phyloP scores from a whole-genome alignment of 2,797 vertebrate species.

The Chromis chromis region DNA sequence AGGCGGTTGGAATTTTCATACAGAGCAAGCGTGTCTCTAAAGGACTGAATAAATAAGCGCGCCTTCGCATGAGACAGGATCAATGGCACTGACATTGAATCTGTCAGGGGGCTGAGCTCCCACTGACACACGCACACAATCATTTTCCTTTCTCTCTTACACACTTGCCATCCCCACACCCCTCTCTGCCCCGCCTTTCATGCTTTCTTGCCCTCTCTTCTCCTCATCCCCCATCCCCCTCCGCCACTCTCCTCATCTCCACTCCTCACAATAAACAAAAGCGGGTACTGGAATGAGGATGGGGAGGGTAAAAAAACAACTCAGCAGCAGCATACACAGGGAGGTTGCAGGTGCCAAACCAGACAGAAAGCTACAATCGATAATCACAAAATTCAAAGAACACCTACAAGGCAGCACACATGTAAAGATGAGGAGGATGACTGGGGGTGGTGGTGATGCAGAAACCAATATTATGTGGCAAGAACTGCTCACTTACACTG shows the following conservation, averaged over 20 bases:
- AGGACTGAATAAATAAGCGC: constrained; percentile 67
- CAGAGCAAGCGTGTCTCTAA: constrained; percentile 44
- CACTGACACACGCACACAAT: constrained; percentile 59
- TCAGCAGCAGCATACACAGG: not conserved
- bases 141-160: constrained; percentile 55
- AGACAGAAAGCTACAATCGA: constrained; percentile 42
- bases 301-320: constrained; percentile 13
- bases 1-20: constrained; percentile 27
- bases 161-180: constrained; percentile 34
- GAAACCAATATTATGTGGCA: constrained; percentile 30
- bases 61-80: constrained; percentile 59
- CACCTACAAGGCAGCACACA: not conserved
- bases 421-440: not conserved
- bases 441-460: not conserved
- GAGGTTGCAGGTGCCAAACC: constrained; percentile 58
- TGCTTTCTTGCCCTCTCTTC: constrained; percentile 59
- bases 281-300: constrained; percentile 1
- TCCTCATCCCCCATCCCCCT: constrained; percentile 50
- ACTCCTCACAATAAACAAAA: constrained; percentile 42
- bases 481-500: constrained; percentile 51
- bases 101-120: constrained; percentile 56
- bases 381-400: constrained; percentile 46
- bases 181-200: constrained; percentile 48
- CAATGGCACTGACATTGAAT: constrained; percentile 58
- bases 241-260: constrained; percentile 29